Evolutionary conservation across 2,888 invertebrate genomes (phyloP).

Genomic region (Empis livida): DNA sequence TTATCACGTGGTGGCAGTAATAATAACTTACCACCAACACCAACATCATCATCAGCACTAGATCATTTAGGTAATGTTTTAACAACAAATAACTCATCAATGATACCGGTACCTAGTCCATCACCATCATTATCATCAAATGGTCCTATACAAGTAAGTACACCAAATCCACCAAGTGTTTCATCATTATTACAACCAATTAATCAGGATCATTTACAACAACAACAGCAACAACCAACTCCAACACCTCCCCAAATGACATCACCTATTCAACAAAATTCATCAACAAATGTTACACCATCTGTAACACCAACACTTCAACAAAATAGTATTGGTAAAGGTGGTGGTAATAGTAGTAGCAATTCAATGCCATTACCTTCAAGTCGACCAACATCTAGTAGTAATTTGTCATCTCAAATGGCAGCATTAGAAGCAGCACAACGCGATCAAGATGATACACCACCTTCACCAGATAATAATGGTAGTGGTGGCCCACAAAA

Average conservation of each 20-base stretch:
- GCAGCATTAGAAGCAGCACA: slow-evolving; percentile 58
- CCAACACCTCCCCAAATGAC: slow-evolving; percentile 22
- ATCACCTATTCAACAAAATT: slow-evolving; percentile 24
- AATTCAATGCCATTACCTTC: slow-evolving; percentile 16
- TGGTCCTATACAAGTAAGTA: slow-evolving; percentile 40
- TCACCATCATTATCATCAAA: slow-evolving; percentile 36
- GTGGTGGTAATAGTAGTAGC: slow-evolving; percentile 18
- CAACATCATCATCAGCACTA: slow-evolving; percentile 24
- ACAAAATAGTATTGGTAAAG: slow-evolving; percentile 22
- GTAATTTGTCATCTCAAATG: slow-evolving; percentile 53
- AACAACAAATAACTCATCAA: slow-evolving; percentile 20
- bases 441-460: slow-evolving; percentile 50
- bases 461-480: slow-evolving; percentile 38
- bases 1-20: slow-evolving; percentile 14
- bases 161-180: slow-evolving; percentile 47
- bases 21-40: slow-evolving; percentile 39
- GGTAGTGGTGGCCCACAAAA: slow-evolving; percentile 36
- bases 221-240: slow-evolving; percentile 24
- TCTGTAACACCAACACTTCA: slow-evolving; percentile 19
- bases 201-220: slow-evolving; percentile 34
- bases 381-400: slow-evolving; percentile 33
- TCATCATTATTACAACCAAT: slow-evolving; percentile 42
- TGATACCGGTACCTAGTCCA: slow-evolving; percentile 39
- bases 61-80: slow-evolving; percentile 10
- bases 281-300: slow-evolving; percentile 21